Evolutionary conservation across 2,888 invertebrate genomes (phyloP), one percentile per base, ranked within the genome.

Genomic region (Ariolimax columbianus): DNA sequence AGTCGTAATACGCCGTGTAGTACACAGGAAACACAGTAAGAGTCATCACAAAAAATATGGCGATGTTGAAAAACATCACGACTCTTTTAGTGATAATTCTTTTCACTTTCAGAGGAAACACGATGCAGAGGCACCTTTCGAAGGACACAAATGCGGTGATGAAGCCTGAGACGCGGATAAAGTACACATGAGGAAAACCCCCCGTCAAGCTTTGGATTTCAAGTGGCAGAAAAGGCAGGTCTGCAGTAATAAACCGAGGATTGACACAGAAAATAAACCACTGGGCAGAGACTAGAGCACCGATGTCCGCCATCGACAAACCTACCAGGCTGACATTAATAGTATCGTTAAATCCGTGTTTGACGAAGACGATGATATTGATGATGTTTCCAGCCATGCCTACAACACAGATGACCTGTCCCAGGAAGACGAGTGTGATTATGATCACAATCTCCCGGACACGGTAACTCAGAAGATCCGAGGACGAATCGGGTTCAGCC

Each of bases 211-310:
- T 47, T 47, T 47, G 26, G 3, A 51, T 26, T 40, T 38, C 17
- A 55, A 38, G 0, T 47, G 47, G 47, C 47, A 51, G 19, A 47
- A 82, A 82, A 72, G 72, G 38, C 30, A 72, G 30, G 4, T 26
- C 72, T 11, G 66, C 51, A 14, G 51, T 51, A 11, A 23, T 30
- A 51, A 82, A 72, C 81, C 81, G 72, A 2, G 81, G 81, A n/a
- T 82, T 82, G 0, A 82, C 81, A 19, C 81, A 82, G 36, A 82
- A 72, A 72, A 33, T 82, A 72, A 82, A 72, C 81, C 81, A 82
- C 55, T 72, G 72, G 0, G 38, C 30, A 4, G 81, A 14, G 0
- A 82, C 3, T 1, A 82, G 72, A 38, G 81, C 70, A 11, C 81
- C 81, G 14, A 72, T 23, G 81, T 82, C 81, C 6, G 51, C 81